These are phyloP conservation scores for Zaprionus ornatus DNA, from an alignment of 1,140 invertebrate genomes.

Conservation along the genomic window DNA sequence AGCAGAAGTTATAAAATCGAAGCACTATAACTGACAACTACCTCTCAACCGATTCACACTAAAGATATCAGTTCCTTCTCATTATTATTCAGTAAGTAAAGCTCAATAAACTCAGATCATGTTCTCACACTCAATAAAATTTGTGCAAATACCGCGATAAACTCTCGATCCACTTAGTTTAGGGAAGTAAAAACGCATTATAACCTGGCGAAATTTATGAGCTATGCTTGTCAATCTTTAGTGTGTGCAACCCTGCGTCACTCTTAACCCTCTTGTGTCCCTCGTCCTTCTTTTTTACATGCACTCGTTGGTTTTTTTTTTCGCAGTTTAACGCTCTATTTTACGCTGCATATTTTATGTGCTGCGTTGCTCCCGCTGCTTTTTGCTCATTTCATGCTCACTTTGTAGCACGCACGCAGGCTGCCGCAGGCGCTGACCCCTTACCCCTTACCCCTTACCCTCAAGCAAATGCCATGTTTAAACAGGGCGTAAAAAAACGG, in stretches of 20 bases:
- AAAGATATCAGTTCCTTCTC: background rate
- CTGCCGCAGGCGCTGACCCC: background rate
- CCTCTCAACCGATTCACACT: background rate
- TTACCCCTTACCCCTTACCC: background rate
- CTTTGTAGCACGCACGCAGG: slow-evolving; percentile 40
- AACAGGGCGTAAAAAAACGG: slow-evolving; percentile 24
- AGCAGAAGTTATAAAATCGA: background rate
- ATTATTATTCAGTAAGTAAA: background rate
- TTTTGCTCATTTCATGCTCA: slow-evolving; percentile 57
- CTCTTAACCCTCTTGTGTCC: background rate
- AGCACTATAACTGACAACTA: background rate
- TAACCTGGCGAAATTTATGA: slow-evolving; percentile 22
- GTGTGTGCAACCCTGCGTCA: background rate
- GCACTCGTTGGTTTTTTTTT: slow-evolving; percentile 16
- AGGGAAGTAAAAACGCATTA: slow-evolving; percentile 4
- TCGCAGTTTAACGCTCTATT: slow-evolving; percentile 40
- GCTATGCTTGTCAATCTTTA: slow-evolving; percentile 25
- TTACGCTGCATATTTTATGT: slow-evolving; percentile 51
- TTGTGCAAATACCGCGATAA: background rate
- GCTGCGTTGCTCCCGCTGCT: slow-evolving; percentile 19
- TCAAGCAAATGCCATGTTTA: background rate
- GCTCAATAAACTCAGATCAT: background rate
- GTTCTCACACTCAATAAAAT: background rate
- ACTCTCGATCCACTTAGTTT: background rate
- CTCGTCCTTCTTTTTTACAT: background rate